phyloP scores from a whole-genome alignment of 2,888 invertebrate genomes.

The Tipula unca region DNA sequence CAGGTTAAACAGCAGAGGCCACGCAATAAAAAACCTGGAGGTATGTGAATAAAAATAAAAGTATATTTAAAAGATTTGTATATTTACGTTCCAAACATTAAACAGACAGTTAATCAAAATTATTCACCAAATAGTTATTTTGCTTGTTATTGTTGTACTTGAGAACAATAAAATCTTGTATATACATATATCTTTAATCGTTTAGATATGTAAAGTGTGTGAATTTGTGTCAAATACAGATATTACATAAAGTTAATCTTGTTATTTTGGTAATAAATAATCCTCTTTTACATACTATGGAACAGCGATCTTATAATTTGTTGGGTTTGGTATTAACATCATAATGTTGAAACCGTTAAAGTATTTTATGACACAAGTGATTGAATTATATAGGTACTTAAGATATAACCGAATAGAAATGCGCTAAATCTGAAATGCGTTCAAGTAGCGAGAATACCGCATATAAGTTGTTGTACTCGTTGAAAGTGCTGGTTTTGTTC shows the following conservation, averaged over 20 bases:
- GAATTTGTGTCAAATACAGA: background rate
- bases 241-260: background rate
- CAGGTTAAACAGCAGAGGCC: conserved; percentile 58
- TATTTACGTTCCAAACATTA: background rate
- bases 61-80: no score
- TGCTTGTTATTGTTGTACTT: background rate
- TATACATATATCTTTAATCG: background rate
- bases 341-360: background rate
- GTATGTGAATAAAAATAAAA: background rate
- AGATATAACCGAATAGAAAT: no score
- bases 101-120: background rate
- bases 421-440: no score
- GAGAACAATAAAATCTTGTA: background rate
- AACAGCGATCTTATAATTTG: background rate
- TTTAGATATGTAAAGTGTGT: background rate
- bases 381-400: no score
- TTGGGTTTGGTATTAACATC: background rate
- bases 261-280: background rate
- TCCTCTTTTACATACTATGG: background rate
- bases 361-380: background rate
- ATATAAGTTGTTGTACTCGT: no score
- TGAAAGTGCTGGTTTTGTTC: no score
- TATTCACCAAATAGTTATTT: background rate
- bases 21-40: conserved; percentile 22
- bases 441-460: no score